phyloP scores from a whole-genome alignment of 2,113 vertebrate species.

The Elgaria multicarinata region DNA sequence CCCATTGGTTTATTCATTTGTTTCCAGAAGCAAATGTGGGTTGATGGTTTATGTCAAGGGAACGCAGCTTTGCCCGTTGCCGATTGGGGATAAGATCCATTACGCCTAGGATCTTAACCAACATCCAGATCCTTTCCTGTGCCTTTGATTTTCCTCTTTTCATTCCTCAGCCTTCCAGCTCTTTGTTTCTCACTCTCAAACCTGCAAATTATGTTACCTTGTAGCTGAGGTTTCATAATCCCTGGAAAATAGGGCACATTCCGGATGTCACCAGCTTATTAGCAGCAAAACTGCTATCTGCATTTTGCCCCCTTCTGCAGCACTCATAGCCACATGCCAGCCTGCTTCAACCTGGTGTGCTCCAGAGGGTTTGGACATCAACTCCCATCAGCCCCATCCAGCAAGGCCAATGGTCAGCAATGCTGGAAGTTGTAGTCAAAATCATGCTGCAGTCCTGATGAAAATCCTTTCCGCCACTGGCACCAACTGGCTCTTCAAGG shows the following conservation, averaged over 20 bases:
- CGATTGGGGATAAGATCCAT: background rate
- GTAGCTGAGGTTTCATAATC: background rate
- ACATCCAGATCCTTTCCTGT: background rate
- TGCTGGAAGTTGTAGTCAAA: too few species aligned
- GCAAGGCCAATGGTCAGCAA: too few species aligned
- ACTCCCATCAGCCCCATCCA: too few species aligned
- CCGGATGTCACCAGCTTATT: background rate
- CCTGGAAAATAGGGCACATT: background rate
- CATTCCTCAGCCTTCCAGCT: background rate
- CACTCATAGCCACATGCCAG: background rate
- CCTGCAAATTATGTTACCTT: background rate
- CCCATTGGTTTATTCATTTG: background rate
- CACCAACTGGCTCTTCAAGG: too few species aligned
- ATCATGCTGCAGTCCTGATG: too few species aligned
- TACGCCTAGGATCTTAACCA: background rate
- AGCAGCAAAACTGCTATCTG: background rate
- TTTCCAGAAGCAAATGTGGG: background rate
- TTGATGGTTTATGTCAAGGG: background rate
- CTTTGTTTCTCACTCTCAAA: background rate
- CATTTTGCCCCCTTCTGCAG: background rate
- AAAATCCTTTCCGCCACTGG: too few species aligned
- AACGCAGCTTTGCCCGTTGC: background rate
- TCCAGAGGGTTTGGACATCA: too few species aligned
- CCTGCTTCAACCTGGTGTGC: too few species aligned
- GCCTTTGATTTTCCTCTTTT: background rate